phyloP scores from a whole-genome alignment of 2,797 vertebrate species.

The Leuciscus waleckii region DNA sequence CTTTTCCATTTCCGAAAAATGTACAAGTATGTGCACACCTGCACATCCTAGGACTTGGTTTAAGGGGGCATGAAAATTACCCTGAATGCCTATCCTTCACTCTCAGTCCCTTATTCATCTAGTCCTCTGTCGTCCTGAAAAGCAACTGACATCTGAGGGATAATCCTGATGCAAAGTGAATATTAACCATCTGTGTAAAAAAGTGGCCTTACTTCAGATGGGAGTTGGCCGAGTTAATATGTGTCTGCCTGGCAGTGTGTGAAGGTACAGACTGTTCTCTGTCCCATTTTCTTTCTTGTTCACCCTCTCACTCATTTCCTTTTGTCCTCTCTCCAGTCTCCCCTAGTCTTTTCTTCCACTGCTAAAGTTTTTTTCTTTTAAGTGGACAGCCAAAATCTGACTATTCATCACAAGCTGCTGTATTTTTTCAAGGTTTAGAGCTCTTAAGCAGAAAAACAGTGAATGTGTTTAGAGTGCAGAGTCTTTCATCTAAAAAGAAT shows the following conservation, averaged over 20 bases:
- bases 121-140: slow-evolving; percentile 65
- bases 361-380: slow-evolving; percentile 59
- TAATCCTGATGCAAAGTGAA: slow-evolving; percentile 66
- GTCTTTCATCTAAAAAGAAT: slow-evolving; percentile 43
- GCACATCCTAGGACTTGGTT: slow-evolving; percentile 10
- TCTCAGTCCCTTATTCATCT: slow-evolving; percentile 48
- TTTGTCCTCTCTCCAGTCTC: slow-evolving; percentile 49
- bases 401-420: slow-evolving; percentile 60
- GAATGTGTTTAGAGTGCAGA: slow-evolving; percentile 28
- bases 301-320: slow-evolving; percentile 53
- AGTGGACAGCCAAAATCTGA: slow-evolving; percentile 56
- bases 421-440: slow-evolving; percentile 45
- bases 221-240: slow-evolving; percentile 65
- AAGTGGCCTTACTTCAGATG: slow-evolving; percentile 57
- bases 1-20: slow-evolving; percentile 20
- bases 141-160: slow-evolving; percentile 63
- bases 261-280: slow-evolving; percentile 77
- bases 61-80: slow-evolving; percentile 48
- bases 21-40: not conserved
- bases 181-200: slow-evolving; percentile 67
- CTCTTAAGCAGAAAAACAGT: slow-evolving; percentile 53
- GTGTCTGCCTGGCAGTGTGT: slow-evolving; percentile 72
- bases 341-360: slow-evolving; percentile 62
- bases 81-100: slow-evolving; percentile 56
- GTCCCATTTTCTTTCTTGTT: slow-evolving; percentile 59